phyloP scores from a whole-genome alignment of 2,888 invertebrate genomes.

The Yponomeuta plumbellus region DNA sequence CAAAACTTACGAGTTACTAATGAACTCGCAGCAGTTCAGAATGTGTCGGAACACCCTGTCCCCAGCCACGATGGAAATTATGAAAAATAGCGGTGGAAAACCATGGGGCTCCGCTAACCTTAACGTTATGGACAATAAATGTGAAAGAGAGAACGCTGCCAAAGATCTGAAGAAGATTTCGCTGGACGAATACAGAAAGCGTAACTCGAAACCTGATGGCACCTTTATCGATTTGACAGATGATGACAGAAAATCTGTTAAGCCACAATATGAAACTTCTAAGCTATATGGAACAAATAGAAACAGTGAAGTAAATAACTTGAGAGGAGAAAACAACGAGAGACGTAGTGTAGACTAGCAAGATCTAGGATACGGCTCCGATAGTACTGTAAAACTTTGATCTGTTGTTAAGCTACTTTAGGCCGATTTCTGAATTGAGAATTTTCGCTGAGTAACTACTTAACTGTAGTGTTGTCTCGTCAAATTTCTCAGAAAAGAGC shows the following conservation, averaged over 20 bases:
- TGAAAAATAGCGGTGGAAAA: background rate
- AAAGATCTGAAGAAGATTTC: conserved; percentile 38
- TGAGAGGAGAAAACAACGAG: conserved; percentile 1
- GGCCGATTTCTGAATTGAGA: too few relatives aligned
- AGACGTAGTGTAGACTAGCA: conserved; percentile 22
- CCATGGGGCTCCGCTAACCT: background rate
- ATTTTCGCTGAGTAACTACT: too few relatives aligned
- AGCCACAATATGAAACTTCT: background rate
- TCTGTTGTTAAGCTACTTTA: background rate
- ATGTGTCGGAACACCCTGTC: background rate
- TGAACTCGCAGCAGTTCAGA: background rate
- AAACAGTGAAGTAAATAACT: background rate
- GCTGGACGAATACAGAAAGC: conserved; percentile 42
- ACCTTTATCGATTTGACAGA: conserved; percentile 11
- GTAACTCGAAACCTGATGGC: conserved; percentile 21
- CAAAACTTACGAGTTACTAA: conserved; percentile 10
- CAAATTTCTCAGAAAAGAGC: too few relatives aligned
- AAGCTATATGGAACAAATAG: background rate
- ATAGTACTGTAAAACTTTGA: conserved; percentile 32
- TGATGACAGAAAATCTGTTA: conserved; percentile 7
- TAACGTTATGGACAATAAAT: background rate
- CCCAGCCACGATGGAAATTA: background rate
- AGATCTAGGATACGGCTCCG: conserved; percentile 42
- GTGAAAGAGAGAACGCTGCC: background rate
- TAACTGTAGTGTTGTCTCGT: too few relatives aligned